Evolutionary conservation across 2,113 vertebrate genomes (phyloP).

Genomic region (Elephantulus edwardii): DNA sequence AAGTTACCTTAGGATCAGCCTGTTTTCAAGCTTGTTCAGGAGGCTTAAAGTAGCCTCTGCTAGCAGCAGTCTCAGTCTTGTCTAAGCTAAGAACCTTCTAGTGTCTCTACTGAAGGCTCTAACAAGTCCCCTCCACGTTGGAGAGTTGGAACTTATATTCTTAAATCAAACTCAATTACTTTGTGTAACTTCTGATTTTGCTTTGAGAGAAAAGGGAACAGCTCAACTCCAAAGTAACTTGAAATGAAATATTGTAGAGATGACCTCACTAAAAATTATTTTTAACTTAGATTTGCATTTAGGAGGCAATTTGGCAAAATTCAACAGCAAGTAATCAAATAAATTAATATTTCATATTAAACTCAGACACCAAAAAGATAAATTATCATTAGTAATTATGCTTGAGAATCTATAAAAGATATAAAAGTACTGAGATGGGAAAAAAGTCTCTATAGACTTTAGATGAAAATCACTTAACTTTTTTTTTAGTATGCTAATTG

Average conservation of each 20-base stretch:
- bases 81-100: neutral
- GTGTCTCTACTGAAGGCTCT: neutral
- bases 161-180: neutral
- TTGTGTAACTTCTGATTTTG: conserved; percentile 19
- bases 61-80: neutral
- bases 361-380: neutral
- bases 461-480: conserved; percentile 38
- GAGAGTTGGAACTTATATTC: neutral
- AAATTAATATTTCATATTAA: conserved; percentile 24
- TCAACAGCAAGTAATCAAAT: neutral
- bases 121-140: neutral
- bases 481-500: conserved; percentile 28
- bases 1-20: neutral
- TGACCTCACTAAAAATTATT: neutral
- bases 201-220: conserved; percentile 11
- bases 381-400: neutral
- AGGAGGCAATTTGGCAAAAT: conserved; percentile 33
- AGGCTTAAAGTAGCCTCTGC: neutral
- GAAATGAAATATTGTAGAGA: neutral
- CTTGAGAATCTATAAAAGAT: conserved; percentile 35
- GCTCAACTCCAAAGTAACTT: conserved; percentile 13
- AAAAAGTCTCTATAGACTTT: conserved; percentile 15
- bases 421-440: neutral
- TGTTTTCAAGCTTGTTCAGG: neutral
- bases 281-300: conserved; percentile 39